Conservation (phyloP, 2,113 vertebrate species). For the Agelaius tricolor region DNA sequence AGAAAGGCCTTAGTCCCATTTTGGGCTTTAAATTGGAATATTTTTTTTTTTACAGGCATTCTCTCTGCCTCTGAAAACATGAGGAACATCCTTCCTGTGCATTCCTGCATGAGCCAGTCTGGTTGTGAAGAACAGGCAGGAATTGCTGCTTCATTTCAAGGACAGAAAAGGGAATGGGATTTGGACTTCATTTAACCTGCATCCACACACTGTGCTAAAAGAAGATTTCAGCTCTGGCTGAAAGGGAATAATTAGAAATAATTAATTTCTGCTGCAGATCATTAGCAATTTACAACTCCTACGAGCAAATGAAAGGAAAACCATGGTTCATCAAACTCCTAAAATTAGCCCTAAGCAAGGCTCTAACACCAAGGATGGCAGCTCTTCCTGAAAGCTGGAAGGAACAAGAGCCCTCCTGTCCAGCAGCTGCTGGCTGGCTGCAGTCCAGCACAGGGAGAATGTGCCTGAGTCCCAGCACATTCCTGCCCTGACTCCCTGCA, state of each 20-base stretch:
- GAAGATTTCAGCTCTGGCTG: not conserved
- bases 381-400: not conserved
- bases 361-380: not conserved
- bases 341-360: not conserved
- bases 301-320: slow-evolving; percentile 48
- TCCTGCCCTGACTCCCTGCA: not conserved
- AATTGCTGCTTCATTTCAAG: not conserved
- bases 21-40: not conserved
- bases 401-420: not conserved
- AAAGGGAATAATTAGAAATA: slow-evolving; percentile 52
- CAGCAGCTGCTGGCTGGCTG: not conserved
- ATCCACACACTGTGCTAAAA: not conserved
- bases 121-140: not conserved
- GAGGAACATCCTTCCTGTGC: not conserved
- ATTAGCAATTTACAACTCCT: slow-evolving; percentile 28
- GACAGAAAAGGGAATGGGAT: not conserved
- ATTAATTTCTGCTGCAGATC: slow-evolving; percentile 54
- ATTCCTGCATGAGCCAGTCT: not conserved
- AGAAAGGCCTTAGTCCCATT: not conserved
- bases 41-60: not conserved
- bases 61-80: not conserved
- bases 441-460: fast-evolving
- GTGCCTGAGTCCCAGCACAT: not conserved
- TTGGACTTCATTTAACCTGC: slow-evolving; percentile 25
- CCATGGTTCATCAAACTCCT: slow-evolving; percentile 22